Evolutionary conservation across 2,797 vertebrate genomes (phyloP), one percentile per base, ranked within the genome.

Genomic region (Microchirus variegatus): DNA sequence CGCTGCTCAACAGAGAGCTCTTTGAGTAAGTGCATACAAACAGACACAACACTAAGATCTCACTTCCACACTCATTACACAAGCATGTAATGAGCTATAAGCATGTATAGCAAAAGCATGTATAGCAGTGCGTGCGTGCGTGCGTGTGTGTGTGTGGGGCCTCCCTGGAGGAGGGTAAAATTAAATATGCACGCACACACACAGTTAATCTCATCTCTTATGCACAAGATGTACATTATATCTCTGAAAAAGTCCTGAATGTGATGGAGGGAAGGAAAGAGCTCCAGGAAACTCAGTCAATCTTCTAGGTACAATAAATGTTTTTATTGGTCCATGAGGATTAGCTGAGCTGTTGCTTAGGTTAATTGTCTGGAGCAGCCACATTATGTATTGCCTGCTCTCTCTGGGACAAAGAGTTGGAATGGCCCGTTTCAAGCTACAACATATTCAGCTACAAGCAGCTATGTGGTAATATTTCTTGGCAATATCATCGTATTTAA

Each of bases 1-100:
- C 94, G 0, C 86, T 99, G 70, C 92, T 99, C 38, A 95, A 95
- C 91, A 91, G 92, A 84, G 97, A 99, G 44, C 95, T 99, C 6
- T 99, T 99, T 81, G 95, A 99, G 98, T 99, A 86, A 97, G 53
- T 42, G 5, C 19, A 37, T 5, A 18, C 22, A 10, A 15, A 14
- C 17, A 5, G 1, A 10, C 9, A 19, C n/a, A 10, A 6, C 17
- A 4, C 9, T 44, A 42, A 10, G 13, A 13, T 42, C 15, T 15
- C 12, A 42, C 41, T 42, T 5, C 41, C 14, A 2, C 11, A 42
- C 10, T 11, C 14, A 4, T 41, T 41, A 41, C 41, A 42, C 41
- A 14, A n/a, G n/a, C n/a, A n/a, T n/a, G n/a, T n/a, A n/a, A n/a
- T n/a, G n/a, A n/a, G n/a, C n/a, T n/a, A n/a, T n/a, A n/a, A n/a